Conservation (phyloP, 2,113 vertebrate genomes). For the Ammodytes marinus region DNA sequence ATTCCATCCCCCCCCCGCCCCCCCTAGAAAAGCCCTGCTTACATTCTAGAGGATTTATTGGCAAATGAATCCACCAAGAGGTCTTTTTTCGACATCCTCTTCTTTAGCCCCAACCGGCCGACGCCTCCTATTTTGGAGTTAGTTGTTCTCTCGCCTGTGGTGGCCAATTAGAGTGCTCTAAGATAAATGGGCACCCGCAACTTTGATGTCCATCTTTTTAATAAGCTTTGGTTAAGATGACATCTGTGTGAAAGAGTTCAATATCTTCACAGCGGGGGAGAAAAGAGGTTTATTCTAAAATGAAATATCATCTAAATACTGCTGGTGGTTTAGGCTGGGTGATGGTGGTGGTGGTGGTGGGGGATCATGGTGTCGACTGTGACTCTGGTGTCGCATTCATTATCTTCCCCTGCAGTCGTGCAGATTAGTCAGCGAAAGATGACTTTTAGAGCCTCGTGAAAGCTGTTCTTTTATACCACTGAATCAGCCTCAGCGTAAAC, state of each 20-base stretch:
- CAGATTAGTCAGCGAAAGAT: slow-evolving; percentile 81
- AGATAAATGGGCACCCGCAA: slow-evolving; percentile 82
- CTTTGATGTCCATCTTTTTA: slow-evolving; percentile 86
- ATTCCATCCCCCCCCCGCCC: slow-evolving; percentile 57
- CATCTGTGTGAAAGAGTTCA: slow-evolving; percentile 85
- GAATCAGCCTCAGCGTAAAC: slow-evolving; percentile 54
- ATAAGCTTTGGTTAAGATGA: slow-evolving; percentile 88
- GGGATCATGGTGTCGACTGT: slow-evolving; percentile 71
- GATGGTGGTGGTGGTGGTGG: slow-evolving; percentile 59
- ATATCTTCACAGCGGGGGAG: slow-evolving; percentile 83
- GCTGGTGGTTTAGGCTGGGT: slow-evolving; percentile 78
- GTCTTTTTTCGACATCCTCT: slow-evolving; percentile 73
- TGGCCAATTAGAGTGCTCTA: slow-evolving; percentile 84
- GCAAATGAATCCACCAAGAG: slow-evolving; percentile 79
- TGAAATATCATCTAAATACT: slow-evolving; percentile 83
- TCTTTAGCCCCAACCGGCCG: slow-evolving; percentile 72
- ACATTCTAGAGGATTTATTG: slow-evolving; percentile 80
- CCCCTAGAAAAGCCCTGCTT: slow-evolving; percentile 71
- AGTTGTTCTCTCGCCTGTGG: slow-evolving; percentile 81
- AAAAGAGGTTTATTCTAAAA: slow-evolving; percentile 85
- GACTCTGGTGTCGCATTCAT: slow-evolving; percentile 76
- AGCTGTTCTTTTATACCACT: slow-evolving; percentile 58
- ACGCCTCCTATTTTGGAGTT: slow-evolving; percentile 78
- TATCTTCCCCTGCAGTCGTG: slow-evolving; percentile 77
- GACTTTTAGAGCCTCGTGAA: slow-evolving; percentile 72